Conservation (phyloP, 2,888 invertebrate genomes). For the Yponomeuta evonymella region DNA sequence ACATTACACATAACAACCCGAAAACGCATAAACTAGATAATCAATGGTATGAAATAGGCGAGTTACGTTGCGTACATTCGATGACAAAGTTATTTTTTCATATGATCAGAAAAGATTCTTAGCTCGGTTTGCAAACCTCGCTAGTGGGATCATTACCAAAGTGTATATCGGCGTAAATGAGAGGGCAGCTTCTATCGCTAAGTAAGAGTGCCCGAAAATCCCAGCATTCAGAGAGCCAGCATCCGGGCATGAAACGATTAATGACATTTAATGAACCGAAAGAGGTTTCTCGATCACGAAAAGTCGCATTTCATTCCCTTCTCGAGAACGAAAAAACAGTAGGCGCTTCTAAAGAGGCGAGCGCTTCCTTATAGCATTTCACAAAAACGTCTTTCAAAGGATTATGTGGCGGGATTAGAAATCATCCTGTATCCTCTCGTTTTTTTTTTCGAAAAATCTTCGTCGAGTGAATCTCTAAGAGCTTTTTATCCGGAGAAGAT, state of each 20-base stretch:
- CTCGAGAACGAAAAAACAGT: constrained; percentile 10
- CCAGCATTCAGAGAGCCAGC: constrained; percentile 5
- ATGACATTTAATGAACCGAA: constrained; percentile 11
- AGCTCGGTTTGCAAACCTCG: background rate
- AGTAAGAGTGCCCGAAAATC: constrained; percentile 5
- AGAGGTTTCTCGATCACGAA: constrained; percentile 6
- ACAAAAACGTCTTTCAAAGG: constrained; percentile 9
- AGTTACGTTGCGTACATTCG: too few species aligned
- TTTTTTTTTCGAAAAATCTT: constrained; percentile 20
- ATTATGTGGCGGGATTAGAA: constrained; percentile 3
- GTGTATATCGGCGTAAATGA: background rate
- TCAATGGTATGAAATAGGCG: too few species aligned
- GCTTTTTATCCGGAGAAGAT: constrained; percentile 28
- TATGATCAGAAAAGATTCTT: too few species aligned
- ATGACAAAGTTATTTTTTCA: too few species aligned
- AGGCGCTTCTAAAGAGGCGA: background rate
- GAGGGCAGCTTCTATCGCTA: background rate
- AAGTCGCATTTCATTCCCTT: constrained; percentile 10
- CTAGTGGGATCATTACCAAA: background rate
- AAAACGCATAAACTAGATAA: too few species aligned
- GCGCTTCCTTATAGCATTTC: background rate
- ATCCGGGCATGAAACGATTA: constrained; percentile 15
- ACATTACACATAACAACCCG: too few species aligned
- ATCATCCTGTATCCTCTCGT: constrained; percentile 8
- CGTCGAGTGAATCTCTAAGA: constrained; percentile 23